These are phyloP conservation scores for Argyrosomus japonicus DNA, from an alignment of 2,113 vertebrate genomes.

Conservation along the genomic window DNA sequence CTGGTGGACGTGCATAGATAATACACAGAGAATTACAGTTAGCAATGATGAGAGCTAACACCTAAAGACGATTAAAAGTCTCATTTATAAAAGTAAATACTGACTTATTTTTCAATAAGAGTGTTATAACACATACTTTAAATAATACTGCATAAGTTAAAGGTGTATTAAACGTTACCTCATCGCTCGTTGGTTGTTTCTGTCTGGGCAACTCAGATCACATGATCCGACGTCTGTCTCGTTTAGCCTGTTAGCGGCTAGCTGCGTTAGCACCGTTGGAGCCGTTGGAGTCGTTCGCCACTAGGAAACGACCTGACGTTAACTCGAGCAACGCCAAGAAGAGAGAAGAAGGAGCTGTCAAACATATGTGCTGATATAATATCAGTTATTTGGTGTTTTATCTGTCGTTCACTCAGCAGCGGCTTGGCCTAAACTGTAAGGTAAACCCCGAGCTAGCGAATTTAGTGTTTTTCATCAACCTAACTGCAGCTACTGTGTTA, in stretches of 20 bases:
- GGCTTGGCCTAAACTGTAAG: conserved; percentile 7
- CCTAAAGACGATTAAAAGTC: neutral
- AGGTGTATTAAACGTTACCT: neutral
- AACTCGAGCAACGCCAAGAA: neutral
- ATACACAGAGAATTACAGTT: conserved; percentile 22
- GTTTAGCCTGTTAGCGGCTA: conserved; percentile 65
- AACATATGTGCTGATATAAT: conserved; percentile 6
- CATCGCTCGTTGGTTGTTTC: conserved; percentile 7
- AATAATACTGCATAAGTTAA: neutral
- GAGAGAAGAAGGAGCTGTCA: conserved; percentile 25
- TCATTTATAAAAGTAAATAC: neutral
- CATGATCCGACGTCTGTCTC: conserved; percentile 56
- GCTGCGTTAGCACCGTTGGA: conserved; percentile 35
- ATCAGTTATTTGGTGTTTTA: neutral
- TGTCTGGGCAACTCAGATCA: conserved; percentile 48
- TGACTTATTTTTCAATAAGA: neutral
- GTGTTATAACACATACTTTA: neutral
- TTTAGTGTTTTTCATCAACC: neutral
- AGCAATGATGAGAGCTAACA: neutral
- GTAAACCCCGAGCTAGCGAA: conserved; percentile 40
- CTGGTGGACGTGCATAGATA: conserved; percentile 20
- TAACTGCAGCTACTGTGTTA: conserved; percentile 28
- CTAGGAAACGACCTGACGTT: conserved; percentile 63
- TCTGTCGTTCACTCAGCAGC: neutral
- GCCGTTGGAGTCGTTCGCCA: neutral